phyloP scores from a whole-genome alignment of 2,888 invertebrate genomes.

The Scaptomyza reducta region DNA sequence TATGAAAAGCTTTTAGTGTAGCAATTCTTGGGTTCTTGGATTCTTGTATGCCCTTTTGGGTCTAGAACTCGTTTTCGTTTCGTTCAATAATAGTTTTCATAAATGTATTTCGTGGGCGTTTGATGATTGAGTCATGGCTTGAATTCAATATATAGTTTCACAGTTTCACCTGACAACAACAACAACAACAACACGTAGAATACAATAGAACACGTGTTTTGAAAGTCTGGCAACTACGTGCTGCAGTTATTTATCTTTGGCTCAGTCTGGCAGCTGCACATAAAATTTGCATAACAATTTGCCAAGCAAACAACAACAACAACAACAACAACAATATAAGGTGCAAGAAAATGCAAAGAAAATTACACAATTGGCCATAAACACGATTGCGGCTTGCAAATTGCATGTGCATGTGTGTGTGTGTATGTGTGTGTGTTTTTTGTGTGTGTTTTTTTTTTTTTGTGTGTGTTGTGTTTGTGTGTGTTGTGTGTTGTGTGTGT shows the following conservation, averaged over 20 bases:
- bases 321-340: slow-evolving; percentile 4
- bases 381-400: slow-evolving; percentile 45
- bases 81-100: background rate
- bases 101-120: slow-evolving; percentile 49
- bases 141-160: slow-evolving; percentile 2
- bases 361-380: slow-evolving; percentile 73
- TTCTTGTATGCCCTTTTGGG: slow-evolving; percentile 31
- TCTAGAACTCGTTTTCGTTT: slow-evolving; percentile 19
- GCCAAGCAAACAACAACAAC: slow-evolving; percentile 20
- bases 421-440: no score
- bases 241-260: background rate
- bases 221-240: slow-evolving; percentile 56
- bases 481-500: slow-evolving; percentile 1
- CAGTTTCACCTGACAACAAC: slow-evolving; percentile 60
- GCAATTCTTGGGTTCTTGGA: no score
- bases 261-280: slow-evolving; percentile 28
- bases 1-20: no score
- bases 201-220: slow-evolving; percentile 62
- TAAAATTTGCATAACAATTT: slow-evolving; percentile 72
- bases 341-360: slow-evolving; percentile 49
- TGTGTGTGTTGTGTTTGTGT: slow-evolving; percentile 1
- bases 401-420: background rate
- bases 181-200: slow-evolving; percentile 11
- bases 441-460: background rate
- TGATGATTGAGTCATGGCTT: slow-evolving; percentile 57